Conservation (phyloP, 2,797 vertebrate species). For the Sphaeramia orbicularis region DNA sequence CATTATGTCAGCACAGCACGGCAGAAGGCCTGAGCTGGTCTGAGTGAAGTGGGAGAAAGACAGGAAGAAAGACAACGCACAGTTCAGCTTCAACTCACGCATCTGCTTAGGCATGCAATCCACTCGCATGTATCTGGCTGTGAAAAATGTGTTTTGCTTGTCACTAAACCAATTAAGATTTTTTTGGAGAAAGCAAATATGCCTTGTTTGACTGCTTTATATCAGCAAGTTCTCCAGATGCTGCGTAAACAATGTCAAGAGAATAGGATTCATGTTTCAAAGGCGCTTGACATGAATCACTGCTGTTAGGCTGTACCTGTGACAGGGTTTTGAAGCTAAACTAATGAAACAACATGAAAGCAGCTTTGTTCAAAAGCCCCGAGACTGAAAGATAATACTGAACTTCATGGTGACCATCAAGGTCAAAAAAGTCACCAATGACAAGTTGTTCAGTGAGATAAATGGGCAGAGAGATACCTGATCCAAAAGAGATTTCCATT, state of each 20-base stretch:
- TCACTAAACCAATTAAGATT: conserved; percentile 41
- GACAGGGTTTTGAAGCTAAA: conserved; percentile 48
- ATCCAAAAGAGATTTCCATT: conserved; percentile 60
- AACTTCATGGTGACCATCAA: conserved; percentile 49
- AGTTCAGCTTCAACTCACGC: conserved; percentile 29
- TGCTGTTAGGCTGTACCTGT: conserved; percentile 14
- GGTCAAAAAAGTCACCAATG: conserved; percentile 42
- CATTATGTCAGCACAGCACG: conserved; percentile 71
- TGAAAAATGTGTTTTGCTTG: conserved; percentile 39
- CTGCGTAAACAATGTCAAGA: conserved; percentile 31
- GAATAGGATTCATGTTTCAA: conserved; percentile 50
- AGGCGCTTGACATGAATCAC: conserved; percentile 52
- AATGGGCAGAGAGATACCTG: conserved; percentile 52
- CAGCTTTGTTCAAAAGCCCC: conserved; percentile 45
- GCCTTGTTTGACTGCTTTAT: conserved; percentile 7
- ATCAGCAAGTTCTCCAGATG: conserved; percentile 10
- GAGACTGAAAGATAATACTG: conserved; percentile 61
- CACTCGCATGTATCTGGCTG: conserved; percentile 16
- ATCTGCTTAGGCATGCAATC: conserved; percentile 24
- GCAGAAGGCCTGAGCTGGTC: conserved; percentile 52
- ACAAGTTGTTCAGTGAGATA: conserved; percentile 60
- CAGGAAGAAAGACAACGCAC: conserved; percentile 49
- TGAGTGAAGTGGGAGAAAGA: conserved; percentile 41
- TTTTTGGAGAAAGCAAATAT: conserved; percentile 47
- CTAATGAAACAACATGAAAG: conserved; percentile 68